Evolutionary conservation across 2,888 invertebrate genomes (phyloP), one percentile per base, ranked within the genome.

Genomic region (Epirrhoe tristata): DNA sequence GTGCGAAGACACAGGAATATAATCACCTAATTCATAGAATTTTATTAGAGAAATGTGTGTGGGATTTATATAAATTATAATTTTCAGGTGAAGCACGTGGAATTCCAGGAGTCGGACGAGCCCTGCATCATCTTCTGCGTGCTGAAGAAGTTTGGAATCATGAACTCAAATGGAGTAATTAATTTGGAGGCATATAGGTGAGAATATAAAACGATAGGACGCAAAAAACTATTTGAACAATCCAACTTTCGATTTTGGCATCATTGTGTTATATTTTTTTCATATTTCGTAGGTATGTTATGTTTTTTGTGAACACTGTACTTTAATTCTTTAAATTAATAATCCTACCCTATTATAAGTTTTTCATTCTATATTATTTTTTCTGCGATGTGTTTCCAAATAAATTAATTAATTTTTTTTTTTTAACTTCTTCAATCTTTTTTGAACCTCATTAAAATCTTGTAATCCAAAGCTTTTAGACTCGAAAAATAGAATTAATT

Each of bases 61-160:
- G n/a, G n/a, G n/a, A n/a, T n/a, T n/a, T n/a, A 39, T 12, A 43
- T 5, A 43, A 12, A 12, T 12, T 5, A 12, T 43, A 5, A 12
- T 43, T 43, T 48, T 14, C 16, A 48, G 48, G 48, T 78, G 17
- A 89, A 83, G 53, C 81, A 77, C 14, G 67, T 88, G 1, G 87
- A 89, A 1, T 71, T 93, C 24, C 87, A 91, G 64, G 91, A 91
- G 69, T 91, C 91, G 0, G 93, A 93, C 32, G 91, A 89, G 60
- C 77, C 91, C 0, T 93, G 93, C 73, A 89, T 93, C 69, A 91
- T 93, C 65, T 91, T 85, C 76, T 93, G 93, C 64, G 92, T 93
- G 0, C 77, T 92, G 32, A 91, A 82, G 77, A 91, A 91, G 72
- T 84, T 93, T 8, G 91, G 91, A 3, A 91, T 93, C 58, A 93